These are phyloP conservation scores for Hippocampus abdominalis DNA, from an alignment of 2,113 vertebrate species.

Conservation along the genomic window DNA sequence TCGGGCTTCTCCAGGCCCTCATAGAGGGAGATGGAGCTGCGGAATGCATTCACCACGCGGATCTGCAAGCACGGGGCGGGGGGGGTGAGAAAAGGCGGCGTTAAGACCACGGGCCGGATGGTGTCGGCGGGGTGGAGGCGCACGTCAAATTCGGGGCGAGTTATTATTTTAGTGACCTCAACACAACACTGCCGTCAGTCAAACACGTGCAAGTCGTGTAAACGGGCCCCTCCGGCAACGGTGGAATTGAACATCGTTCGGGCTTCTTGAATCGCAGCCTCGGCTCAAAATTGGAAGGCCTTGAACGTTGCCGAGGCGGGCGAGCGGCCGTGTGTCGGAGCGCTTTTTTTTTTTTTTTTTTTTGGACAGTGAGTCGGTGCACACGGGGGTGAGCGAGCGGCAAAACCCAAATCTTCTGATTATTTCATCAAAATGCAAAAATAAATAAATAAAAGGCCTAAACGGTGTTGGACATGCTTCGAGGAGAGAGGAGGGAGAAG, in stretches of 20 bases:
- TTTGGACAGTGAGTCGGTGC: background rate
- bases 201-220: conserved; percentile 61
- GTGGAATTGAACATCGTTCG: background rate
- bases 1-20: conserved; percentile 97
- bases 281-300: background rate
- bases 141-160: conserved; percentile 37
- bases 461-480: conserved; percentile 56
- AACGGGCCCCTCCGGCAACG: background rate
- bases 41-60: conserved; percentile 99
- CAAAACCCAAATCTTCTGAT: conserved; percentile 42
- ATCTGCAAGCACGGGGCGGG: conserved; percentile 77
- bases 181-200: conserved; percentile 73
- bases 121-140: background rate
- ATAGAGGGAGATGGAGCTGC: conserved; percentile 98
- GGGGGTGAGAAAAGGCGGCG: conserved; percentile 24
- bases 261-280: background rate
- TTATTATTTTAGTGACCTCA: conserved; percentile 63
- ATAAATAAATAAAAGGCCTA: conserved; percentile 28
- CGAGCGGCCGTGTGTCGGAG: background rate
- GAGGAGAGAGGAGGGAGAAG: conserved; percentile 21
- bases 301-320: background rate
- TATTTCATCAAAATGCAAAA: conserved; percentile 59
- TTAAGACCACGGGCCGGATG: conserved; percentile 37
- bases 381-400: conserved; percentile 21
- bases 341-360: background rate